Percentiles rank a stretch among this genome's conserved stretches.
Conservation (phyloP, 2,113 vertebrate species). For the Sorex fumeus region DNA sequence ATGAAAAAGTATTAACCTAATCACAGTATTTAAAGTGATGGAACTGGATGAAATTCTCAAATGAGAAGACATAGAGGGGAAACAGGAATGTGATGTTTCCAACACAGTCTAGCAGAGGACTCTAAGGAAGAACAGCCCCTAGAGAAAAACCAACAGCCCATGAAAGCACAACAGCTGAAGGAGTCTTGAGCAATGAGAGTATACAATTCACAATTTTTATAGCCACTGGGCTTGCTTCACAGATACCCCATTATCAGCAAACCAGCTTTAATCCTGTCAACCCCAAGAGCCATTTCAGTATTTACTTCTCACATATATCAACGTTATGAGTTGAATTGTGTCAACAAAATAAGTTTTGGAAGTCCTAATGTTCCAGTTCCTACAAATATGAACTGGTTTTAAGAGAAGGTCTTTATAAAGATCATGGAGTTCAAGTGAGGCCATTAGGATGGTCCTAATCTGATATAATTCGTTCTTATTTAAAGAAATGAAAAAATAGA, state of each 20-base stretch:
- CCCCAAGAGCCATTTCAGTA: not conserved
- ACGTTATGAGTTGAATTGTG: not conserved
- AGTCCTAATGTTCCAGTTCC: not conserved
- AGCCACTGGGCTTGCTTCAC: slow-evolving; percentile 24
- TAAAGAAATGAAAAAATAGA: not conserved
- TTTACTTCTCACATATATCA: slow-evolving; percentile 7
- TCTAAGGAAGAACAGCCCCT: slow-evolving; percentile 7
- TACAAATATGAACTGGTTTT: not conserved
- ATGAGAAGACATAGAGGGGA: not conserved
- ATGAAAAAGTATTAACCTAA: not conserved
- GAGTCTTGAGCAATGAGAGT: not conserved
- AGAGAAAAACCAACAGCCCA: not conserved
- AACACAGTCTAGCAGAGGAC: not conserved
- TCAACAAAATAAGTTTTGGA: not conserved
- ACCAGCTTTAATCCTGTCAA: not conserved
- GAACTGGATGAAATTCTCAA: not conserved
- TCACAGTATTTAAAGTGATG: not conserved
- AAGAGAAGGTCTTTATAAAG: not conserved
- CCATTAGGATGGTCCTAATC: not conserved
- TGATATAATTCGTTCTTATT: not conserved
- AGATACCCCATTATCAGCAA: not conserved
- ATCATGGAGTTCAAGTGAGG: slow-evolving; percentile 7
- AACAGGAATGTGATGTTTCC: not conserved
- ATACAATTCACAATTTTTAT: not conserved
- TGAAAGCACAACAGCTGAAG: slow-evolving; percentile 1